Percentiles rank a stretch among this genome's conserved stretches.
phyloP scores from a whole-genome alignment of 2,113 vertebrate genomes.

The Oxyruncus cristatus region DNA sequence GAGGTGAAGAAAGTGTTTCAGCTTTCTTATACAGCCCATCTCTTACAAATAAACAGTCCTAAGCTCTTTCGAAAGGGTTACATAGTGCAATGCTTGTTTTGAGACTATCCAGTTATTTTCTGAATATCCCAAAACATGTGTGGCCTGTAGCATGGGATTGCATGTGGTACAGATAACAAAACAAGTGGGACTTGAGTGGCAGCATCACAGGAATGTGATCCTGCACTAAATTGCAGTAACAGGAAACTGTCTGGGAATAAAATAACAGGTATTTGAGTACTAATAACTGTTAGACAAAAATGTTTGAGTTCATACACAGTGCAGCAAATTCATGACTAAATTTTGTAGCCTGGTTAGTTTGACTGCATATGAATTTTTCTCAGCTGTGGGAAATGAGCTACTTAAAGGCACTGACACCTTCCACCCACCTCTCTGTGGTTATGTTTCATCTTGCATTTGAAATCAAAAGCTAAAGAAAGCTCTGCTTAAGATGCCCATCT shows the following conservation, averaged over 20 bases:
- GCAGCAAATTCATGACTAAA: not conserved
- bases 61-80: not conserved
- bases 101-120: not conserved
- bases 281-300: not conserved
- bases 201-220: not conserved
- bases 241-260: not conserved
- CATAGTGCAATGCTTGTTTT: not conserved
- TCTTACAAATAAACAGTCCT: not conserved
- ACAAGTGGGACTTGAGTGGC: not conserved
- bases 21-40: not conserved
- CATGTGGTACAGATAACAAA: not conserved
- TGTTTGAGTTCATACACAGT: not conserved
- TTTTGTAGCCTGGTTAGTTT: not conserved
- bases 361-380: not conserved
- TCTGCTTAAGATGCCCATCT: not conserved
- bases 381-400: not conserved
- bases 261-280: not conserved
- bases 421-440: conserved; percentile 12
- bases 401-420: not conserved
- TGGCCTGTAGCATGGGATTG: not conserved
- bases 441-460: not conserved
- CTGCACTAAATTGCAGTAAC: not conserved
- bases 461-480: not conserved
- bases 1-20: not conserved
- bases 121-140: not conserved